These are phyloP conservation scores for Pantherophis guttatus DNA, from an alignment of 2,113 vertebrate species.

Conservation along the genomic window DNA sequence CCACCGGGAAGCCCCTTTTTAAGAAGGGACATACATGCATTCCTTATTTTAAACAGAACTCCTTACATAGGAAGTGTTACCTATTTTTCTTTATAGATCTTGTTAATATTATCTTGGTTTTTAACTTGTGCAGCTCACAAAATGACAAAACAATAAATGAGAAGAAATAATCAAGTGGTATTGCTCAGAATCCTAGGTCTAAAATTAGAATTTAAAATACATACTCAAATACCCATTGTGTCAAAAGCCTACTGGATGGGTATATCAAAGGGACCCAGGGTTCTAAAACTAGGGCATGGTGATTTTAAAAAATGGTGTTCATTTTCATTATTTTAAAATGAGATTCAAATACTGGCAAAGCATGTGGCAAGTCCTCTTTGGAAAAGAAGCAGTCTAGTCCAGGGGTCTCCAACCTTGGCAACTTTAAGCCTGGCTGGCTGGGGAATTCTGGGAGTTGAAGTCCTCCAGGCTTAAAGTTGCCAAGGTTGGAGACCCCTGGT, in stretches of 20 bases:
- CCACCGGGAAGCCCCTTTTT: neutral
- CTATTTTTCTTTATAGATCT: neutral
- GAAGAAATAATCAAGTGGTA: neutral
- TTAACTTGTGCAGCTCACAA: neutral
- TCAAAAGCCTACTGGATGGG: neutral
- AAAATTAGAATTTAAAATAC: neutral
- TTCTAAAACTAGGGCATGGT: neutral
- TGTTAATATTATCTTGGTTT: neutral
- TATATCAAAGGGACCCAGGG: neutral
- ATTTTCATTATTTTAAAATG: neutral
- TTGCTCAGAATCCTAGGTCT: too few relatives aligned
- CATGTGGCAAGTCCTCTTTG: neutral
- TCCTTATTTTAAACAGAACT: neutral
- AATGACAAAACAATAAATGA: neutral
- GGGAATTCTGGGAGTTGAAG: too few relatives aligned
- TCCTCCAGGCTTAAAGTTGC: too few relatives aligned
- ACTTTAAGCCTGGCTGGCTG: too few relatives aligned
- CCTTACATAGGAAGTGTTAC: neutral
- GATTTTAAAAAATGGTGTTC: neutral
- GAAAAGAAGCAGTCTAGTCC: neutral
- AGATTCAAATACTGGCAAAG: neutral
- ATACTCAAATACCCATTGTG: neutral
- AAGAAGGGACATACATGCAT: too few relatives aligned
- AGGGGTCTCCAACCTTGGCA: too few relatives aligned
- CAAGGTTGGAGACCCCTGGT: too few relatives aligned